These are phyloP conservation scores for Cololabis saira DNA, from an alignment of 2,113 vertebrate genomes.

Conservation along the genomic window DNA sequence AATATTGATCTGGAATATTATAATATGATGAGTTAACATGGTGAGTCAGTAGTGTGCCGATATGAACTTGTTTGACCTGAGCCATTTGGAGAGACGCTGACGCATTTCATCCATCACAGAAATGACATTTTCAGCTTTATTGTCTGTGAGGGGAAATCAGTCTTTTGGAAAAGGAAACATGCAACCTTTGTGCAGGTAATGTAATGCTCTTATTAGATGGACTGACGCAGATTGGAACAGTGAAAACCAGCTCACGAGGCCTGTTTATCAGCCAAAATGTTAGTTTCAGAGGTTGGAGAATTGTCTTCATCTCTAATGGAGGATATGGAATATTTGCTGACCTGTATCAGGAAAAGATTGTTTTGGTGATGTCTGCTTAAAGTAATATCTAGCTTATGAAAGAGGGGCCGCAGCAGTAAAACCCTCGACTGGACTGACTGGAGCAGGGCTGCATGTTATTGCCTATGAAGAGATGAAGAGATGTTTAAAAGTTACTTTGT, in stretches of 20 bases:
- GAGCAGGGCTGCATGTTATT: background rate
- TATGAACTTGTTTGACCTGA: conserved; percentile 56
- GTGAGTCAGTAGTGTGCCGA: conserved; percentile 36
- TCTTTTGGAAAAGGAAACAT: conserved; percentile 12
- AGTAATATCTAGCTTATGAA: background rate
- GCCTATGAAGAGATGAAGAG: no score
- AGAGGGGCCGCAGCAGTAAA: background rate
- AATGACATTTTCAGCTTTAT: conserved; percentile 27
- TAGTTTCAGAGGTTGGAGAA: background rate
- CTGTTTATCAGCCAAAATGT: background rate
- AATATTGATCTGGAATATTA: conserved; percentile 68
- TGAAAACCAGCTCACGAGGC: background rate
- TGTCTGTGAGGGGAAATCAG: conserved; percentile 34
- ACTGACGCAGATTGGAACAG: conserved; percentile 7
- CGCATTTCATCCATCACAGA: conserved; percentile 17
- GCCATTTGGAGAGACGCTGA: conserved; percentile 21
- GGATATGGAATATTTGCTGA: no score
- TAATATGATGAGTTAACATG: conserved; percentile 55
- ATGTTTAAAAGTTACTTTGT: no score
- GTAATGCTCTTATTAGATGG: conserved; percentile 13
- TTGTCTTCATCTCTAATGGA: no score
- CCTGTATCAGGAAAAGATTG: background rate
- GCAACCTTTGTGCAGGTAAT: conserved; percentile 14
- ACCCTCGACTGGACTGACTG: background rate
- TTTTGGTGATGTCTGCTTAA: background rate